A percentile compares a stretch with the other conserved stretches of the same genome.
Conservation (phyloP, 2,797 vertebrate species). For the Sebastes hubbsi region DNA sequence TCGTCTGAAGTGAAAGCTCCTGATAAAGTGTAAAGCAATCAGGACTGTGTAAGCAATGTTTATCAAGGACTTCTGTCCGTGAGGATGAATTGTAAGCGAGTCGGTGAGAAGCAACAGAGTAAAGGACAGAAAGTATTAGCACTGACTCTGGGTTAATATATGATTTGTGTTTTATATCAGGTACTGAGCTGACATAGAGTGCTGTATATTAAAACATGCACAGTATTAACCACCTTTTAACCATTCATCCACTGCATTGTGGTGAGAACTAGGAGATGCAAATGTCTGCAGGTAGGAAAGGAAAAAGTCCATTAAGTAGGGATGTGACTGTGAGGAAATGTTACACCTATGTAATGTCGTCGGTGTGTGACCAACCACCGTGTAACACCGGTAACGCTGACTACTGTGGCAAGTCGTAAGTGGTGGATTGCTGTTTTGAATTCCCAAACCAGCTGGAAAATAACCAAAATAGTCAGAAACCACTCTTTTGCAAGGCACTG, state of each 20-base stretch:
- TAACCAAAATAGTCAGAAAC: neutral
- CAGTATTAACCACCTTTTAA: neutral
- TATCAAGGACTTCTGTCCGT: slow-evolving; percentile 19
- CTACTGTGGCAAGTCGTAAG: neutral
- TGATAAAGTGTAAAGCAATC: slow-evolving; percentile 31
- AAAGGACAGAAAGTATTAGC: neutral
- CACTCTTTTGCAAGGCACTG: neutral
- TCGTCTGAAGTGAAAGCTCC: slow-evolving; percentile 19
- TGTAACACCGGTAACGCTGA: too few species aligned
- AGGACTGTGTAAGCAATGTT: slow-evolving; percentile 1
- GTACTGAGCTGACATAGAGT: neutral
- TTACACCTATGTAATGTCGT: too few species aligned
- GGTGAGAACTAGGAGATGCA: neutral
- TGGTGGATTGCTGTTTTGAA: neutral
- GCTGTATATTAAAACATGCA: neutral
- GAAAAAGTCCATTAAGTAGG: neutral
- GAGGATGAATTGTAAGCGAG: slow-evolving; percentile 31
- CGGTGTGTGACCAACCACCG: too few species aligned
- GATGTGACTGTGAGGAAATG: too few species aligned
- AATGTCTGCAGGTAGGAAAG: neutral
- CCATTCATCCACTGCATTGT: neutral
- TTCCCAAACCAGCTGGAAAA: neutral
- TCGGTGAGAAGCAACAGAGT: neutral
- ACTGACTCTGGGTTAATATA: neutral
- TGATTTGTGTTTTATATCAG: neutral